These are phyloP conservation scores for Graptemys geographica DNA, from an alignment of 2,797 vertebrate species.

Conservation along the genomic window DNA sequence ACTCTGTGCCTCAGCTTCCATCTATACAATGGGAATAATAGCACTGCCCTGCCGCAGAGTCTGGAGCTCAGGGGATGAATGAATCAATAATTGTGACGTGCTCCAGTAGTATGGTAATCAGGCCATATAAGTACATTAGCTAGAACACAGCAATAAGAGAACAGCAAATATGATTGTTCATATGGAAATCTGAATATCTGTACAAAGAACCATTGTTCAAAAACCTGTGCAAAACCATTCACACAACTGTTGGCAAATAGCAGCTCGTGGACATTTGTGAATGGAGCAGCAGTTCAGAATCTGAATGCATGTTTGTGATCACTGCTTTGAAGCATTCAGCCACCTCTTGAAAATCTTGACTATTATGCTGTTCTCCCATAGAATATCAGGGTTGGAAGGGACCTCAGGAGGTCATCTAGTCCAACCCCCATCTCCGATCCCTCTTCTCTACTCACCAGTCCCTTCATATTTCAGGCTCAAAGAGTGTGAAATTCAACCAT, in stretches of 20 bases:
- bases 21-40: neutral
- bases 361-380: slow-evolving; percentile 33
- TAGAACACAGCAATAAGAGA: accelerated
- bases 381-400: no score
- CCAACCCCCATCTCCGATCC: slow-evolving; percentile 2
- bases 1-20: no score
- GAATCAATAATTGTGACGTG: neutral
- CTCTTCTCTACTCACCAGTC: neutral
- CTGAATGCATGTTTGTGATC: slow-evolving; percentile 11
- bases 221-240: neutral
- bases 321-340: slow-evolving; percentile 9
- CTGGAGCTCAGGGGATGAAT: neutral
- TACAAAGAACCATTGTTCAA: neutral
- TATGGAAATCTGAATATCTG: accelerated
- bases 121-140: neutral
- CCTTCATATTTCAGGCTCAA: neutral
- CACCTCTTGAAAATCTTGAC: slow-evolving; percentile 36
- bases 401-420: no score
- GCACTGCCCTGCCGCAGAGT: neutral
- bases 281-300: neutral
- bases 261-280: neutral
- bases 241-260: slow-evolving; percentile 4
- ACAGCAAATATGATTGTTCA: neutral
- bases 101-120: neutral
- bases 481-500: slow-evolving; percentile 49